Evolutionary conservation across 2,888 invertebrate species (phyloP).

Genomic region (Perdita meconis): DNA sequence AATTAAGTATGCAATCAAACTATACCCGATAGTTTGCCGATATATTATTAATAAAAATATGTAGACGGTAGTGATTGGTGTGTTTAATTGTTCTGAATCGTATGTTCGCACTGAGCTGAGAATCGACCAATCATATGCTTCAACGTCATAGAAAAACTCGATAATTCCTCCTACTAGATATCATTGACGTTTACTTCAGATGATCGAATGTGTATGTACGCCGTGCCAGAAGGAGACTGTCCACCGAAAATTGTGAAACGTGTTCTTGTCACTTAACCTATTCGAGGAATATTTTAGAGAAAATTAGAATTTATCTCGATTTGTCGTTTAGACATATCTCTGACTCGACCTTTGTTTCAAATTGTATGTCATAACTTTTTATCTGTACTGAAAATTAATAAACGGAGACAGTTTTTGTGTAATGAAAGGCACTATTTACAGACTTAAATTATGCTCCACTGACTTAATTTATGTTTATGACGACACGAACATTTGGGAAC

Average conservation of each 20-base stretch:
- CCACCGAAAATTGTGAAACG: neutral
- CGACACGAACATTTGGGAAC: too few relatives aligned
- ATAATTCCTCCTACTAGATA: constrained; percentile 23
- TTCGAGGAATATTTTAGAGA: too few relatives aligned
- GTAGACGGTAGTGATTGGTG: constrained; percentile 2
- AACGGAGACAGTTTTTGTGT: too few relatives aligned
- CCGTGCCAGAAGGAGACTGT: neutral
- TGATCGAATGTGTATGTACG: neutral
- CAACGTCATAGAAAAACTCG: constrained; percentile 34
- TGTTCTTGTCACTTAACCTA: too few relatives aligned
- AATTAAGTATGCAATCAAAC: neutral
- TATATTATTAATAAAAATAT: neutral
- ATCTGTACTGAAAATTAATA: too few relatives aligned
- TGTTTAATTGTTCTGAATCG: constrained; percentile 12
- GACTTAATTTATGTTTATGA: too few relatives aligned
- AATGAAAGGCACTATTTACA: too few relatives aligned
- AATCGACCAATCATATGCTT: constrained; percentile 31
- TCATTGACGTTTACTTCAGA: constrained; percentile 11
- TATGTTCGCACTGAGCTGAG: constrained; percentile 21
- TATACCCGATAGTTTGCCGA: neutral
- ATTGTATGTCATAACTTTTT: too few relatives aligned
- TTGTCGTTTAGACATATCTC: too few relatives aligned
- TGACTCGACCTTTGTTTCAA: too few relatives aligned
- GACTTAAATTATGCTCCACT: too few relatives aligned
- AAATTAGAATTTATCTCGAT: too few relatives aligned